Evolutionary conservation across 2,888 invertebrate genomes (phyloP).

Genomic region (Chloroclystis v-ata): DNA sequence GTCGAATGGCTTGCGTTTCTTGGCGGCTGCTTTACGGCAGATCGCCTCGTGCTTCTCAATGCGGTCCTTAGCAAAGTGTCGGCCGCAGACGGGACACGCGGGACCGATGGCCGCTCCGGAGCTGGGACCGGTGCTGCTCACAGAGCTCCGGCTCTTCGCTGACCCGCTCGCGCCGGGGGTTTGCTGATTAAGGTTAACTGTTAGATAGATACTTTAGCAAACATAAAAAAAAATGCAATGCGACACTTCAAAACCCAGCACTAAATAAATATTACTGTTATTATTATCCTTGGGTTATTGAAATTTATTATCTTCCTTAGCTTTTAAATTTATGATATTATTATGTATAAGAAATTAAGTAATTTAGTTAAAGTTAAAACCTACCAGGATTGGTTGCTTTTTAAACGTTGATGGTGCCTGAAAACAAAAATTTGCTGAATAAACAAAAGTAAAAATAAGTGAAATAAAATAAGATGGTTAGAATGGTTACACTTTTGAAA

Average conservation of each 20-base stretch:
- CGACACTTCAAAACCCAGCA: too few species aligned
- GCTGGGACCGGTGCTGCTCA: slow-evolving; percentile 11
- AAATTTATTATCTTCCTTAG: too few species aligned
- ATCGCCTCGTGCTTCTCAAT: slow-evolving; percentile 89
- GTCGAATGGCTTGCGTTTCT: slow-evolving; percentile 95
- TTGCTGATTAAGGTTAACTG: neutral
- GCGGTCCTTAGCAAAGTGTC: slow-evolving; percentile 89
- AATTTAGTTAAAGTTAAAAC: too few species aligned
- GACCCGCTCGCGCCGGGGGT: slow-evolving; percentile 5
- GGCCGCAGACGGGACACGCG: slow-evolving; percentile 85
- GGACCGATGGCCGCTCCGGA: slow-evolving; percentile 32
- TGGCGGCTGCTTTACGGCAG: slow-evolving; percentile 86
- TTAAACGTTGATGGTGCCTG: slow-evolving; percentile 14
- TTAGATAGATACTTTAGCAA: too few species aligned
- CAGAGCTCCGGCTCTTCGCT: neutral
- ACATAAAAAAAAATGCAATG: too few species aligned
- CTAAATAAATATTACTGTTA: too few species aligned
- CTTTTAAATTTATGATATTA: too few species aligned
- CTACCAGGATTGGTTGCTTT: slow-evolving; percentile 20
- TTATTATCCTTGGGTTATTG: too few species aligned
- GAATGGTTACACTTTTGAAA: too few species aligned
- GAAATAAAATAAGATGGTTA: too few species aligned
- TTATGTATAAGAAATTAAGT: too few species aligned
- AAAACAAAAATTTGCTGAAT: slow-evolving; percentile 11
- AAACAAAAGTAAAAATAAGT: too few species aligned